A percentile compares a stretch with the other conserved stretches of the same genome.
These are phyloP conservation scores for Epicampocera succincta DNA, from an alignment of 2,888 invertebrate genomes.

Conservation along the genomic window DNA sequence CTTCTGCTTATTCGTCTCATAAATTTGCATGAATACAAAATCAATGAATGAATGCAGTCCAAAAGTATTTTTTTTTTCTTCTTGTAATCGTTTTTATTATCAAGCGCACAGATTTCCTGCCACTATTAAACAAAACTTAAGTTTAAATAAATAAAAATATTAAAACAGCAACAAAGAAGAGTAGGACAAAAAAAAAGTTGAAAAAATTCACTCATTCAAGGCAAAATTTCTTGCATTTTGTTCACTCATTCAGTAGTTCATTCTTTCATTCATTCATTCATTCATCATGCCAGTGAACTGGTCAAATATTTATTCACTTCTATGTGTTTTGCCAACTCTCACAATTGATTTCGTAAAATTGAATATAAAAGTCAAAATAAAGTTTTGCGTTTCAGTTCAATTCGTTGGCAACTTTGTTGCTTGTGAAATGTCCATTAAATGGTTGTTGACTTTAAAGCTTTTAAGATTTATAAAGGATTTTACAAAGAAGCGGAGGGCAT, in stretches of 20 bases:
- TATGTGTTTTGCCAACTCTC: neutral
- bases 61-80: constrained; percentile 22
- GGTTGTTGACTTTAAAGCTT: constrained; percentile 16
- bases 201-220: constrained; percentile 17
- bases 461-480: constrained; percentile 2
- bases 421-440: constrained; percentile 23
- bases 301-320: constrained; percentile 50
- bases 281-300: constrained; percentile 42
- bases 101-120: constrained; percentile 37
- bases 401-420: constrained; percentile 12
- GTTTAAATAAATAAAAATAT: constrained; percentile 15
- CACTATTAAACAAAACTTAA: constrained; percentile 19
- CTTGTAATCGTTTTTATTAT: constrained; percentile 48
- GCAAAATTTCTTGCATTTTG: constrained; percentile 24
- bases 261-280: neutral
- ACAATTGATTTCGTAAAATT: constrained; percentile 28
- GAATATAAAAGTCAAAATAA: constrained; percentile 28
- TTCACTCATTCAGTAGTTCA: neutral
- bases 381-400: neutral
- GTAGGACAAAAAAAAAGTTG: neutral
- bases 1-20: constrained; percentile 37
- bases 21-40: constrained; percentile 52
- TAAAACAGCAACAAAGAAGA: constrained; percentile 15
- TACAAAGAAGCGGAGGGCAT: neutral
- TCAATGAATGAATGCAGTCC: constrained; percentile 48